phyloP scores from a whole-genome alignment of 2,113 vertebrate genomes.

The Numida meleagris region DNA sequence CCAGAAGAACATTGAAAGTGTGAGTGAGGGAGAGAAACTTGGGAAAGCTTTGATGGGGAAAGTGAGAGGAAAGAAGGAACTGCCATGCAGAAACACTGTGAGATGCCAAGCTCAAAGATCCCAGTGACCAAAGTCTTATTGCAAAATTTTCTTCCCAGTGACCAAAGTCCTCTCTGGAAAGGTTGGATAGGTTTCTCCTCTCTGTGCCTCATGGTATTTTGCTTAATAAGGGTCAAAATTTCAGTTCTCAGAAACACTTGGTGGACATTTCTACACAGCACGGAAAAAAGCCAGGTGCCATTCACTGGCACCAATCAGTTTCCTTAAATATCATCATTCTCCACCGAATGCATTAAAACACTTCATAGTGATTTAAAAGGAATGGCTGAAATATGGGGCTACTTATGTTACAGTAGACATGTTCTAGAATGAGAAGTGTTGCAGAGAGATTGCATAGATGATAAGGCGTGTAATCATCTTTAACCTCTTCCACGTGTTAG shows the following conservation, averaged over 20 bases:
- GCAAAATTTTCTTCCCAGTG: too few species aligned
- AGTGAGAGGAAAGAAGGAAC: background rate
- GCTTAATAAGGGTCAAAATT: background rate
- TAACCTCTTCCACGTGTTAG: conserved; percentile 65
- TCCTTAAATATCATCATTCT: background rate
- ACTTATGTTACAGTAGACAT: background rate
- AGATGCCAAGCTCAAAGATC: background rate
- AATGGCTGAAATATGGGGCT: background rate
- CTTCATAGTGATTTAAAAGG: background rate
- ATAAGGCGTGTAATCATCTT: conserved; percentile 64
- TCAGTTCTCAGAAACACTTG: background rate
- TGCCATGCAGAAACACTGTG: background rate
- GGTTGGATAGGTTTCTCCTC: background rate
- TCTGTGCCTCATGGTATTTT: background rate
- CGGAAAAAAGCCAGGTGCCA: background rate
- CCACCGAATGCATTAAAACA: background rate
- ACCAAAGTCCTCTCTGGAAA: background rate
- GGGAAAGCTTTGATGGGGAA: background rate
- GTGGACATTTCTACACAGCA: background rate
- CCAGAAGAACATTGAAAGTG: background rate
- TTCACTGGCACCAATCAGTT: background rate
- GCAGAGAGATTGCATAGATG: conserved; percentile 53
- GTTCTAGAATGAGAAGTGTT: background rate
- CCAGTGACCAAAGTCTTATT: background rate
- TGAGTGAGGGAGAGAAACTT: background rate